Conservation (phyloP, 2,797 vertebrate species). For the Typhlichthys subterraneus region DNA sequence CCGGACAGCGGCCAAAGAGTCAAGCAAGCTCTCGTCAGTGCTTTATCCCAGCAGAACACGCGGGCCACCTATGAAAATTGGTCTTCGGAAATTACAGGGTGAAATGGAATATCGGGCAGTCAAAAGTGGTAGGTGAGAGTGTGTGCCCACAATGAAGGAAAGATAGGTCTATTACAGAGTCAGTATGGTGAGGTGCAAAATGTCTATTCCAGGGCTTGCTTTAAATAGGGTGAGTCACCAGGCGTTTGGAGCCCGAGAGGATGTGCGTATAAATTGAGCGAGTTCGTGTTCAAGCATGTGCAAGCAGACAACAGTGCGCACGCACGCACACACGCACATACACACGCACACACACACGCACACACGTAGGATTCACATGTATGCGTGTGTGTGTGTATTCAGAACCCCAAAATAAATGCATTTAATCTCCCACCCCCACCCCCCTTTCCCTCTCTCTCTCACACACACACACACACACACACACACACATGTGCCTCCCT, state of each 20-base stretch:
- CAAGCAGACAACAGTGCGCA: not conserved
- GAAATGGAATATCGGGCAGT: constrained; percentile 49
- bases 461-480: constrained; percentile 15
- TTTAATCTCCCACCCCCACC: constrained; percentile 24
- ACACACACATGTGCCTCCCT: constrained; percentile 52
- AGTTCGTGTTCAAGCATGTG: constrained; percentile 34
- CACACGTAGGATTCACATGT: not conserved
- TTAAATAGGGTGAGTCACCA: constrained; percentile 76
- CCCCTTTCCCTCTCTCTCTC: constrained; percentile 30
- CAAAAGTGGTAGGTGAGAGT: constrained; percentile 51
- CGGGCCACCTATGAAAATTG: constrained; percentile 57
- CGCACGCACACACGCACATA: not conserved
- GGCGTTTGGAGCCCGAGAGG: constrained; percentile 62
- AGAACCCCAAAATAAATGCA: constrained; percentile 2
- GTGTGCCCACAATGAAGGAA: constrained; percentile 63
- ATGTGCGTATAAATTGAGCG: constrained; percentile 46
- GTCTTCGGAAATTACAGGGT: constrained; percentile 53
- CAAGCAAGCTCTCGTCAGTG: constrained; percentile 67
- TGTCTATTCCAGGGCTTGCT: constrained; percentile 76
- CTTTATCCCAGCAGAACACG: constrained; percentile 62
- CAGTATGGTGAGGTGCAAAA: constrained; percentile 71
- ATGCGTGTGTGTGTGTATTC: not conserved
- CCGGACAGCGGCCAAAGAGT: constrained; percentile 57
- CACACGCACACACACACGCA: no score
- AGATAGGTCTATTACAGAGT: constrained; percentile 70